Percentiles rank a stretch among this genome's conserved stretches.
phyloP scores from a whole-genome alignment of 1,140 invertebrate species.

The Musca domestica region DNA sequence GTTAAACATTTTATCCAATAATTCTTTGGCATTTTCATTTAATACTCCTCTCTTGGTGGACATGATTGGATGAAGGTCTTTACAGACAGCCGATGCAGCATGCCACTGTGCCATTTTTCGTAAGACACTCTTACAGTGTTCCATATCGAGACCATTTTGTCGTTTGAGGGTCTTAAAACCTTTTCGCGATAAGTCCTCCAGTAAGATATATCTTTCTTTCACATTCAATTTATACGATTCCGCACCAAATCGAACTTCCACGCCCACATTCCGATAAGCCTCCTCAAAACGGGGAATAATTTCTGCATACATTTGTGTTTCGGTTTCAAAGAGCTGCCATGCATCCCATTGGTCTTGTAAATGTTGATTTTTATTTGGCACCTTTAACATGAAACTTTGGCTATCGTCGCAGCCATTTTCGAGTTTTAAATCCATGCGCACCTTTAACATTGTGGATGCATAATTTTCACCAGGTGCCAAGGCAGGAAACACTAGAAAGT shows the following conservation, averaged over 20 bases:
- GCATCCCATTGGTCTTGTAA: conserved; percentile 37
- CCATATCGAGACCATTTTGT: conserved; percentile 55
- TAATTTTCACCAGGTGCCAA: conserved; percentile 15
- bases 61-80: conserved; percentile 6
- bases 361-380: conserved; percentile 33
- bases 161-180: conserved; percentile 60
- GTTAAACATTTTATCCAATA: background rate
- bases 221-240: conserved; percentile 31
- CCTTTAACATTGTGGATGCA: background rate
- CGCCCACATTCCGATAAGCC: conserved; percentile 34
- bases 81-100: conserved; percentile 45
- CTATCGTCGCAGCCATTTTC: background rate
- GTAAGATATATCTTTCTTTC: conserved; percentile 42
- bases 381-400: conserved; percentile 41
- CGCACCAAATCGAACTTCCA: conserved; percentile 35
- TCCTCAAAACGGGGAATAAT: conserved; percentile 38
- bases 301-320: conserved; percentile 36
- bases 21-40: background rate
- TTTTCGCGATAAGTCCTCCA: conserved; percentile 56
- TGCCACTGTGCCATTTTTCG: conserved; percentile 59
- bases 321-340: conserved; percentile 36
- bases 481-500: background rate
- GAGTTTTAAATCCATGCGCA: background rate
- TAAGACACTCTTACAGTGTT: conserved; percentile 55
- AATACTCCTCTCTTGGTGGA: background rate